These are phyloP conservation scores for Xestia rhomboidea DNA, from an alignment of 2,888 invertebrate genomes.

Conservation along the genomic window DNA sequence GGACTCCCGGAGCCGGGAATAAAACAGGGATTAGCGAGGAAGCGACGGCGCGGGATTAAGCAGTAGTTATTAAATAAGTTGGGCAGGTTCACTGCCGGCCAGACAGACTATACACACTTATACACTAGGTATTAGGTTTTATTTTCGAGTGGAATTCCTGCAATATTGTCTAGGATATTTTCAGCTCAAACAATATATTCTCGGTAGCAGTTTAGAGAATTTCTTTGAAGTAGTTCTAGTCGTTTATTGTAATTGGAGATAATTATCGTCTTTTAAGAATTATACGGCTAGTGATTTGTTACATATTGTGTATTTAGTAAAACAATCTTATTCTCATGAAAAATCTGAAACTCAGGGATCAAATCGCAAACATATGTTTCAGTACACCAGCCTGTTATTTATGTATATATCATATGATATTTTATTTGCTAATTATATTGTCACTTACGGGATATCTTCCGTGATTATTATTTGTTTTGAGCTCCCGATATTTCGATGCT, in stretches of 20 bases:
- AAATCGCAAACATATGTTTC: not conserved
- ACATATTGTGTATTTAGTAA: not conserved
- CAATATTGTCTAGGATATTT: not conserved
- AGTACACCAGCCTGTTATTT: not conserved
- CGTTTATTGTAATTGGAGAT: not conserved
- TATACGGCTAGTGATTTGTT: not conserved
- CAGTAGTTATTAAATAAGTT: slow-evolving; percentile 77
- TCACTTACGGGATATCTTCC: too few species aligned
- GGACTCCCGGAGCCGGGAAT: slow-evolving; percentile 45
- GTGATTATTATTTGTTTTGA: too few species aligned
- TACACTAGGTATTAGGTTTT: not conserved
- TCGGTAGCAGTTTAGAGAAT: not conserved
- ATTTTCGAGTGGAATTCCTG: not conserved
- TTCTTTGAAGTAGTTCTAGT: not conserved
- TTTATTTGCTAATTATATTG: too few species aligned
- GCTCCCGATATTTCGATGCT: too few species aligned
- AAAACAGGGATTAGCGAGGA: slow-evolving; percentile 62
- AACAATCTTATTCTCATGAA: not conserved
- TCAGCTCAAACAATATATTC: not conserved
- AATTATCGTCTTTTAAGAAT: not conserved
- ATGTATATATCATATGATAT: not conserved
- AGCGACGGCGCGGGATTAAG: slow-evolving; percentile 66
- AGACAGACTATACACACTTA: slow-evolving; percentile 14
- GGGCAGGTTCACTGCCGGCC: slow-evolving; percentile 47
- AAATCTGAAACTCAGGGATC: not conserved